phyloP scores from a whole-genome alignment of 2,797 vertebrate genomes.

The Eulemur mongoz region DNA sequence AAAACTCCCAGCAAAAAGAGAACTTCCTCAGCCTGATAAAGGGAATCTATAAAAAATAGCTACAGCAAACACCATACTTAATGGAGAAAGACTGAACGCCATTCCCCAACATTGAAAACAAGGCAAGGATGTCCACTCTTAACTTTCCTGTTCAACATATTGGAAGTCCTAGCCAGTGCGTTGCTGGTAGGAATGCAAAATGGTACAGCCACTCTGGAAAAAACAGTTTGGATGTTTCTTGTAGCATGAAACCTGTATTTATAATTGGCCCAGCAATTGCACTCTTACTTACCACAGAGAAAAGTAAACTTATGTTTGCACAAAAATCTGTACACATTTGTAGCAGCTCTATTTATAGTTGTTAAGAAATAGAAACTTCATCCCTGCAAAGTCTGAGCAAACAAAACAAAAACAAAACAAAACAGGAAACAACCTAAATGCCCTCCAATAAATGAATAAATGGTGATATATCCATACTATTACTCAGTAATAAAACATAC shows the following conservation, averaged over 20 bases:
- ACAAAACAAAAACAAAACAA: too few relatives aligned
- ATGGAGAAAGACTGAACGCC: background rate
- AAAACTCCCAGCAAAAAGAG: background rate
- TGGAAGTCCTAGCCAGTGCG: background rate
- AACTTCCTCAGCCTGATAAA: background rate
- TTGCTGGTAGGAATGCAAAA: background rate
- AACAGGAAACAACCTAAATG: background rate
- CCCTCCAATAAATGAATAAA: background rate
- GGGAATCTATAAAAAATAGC: background rate
- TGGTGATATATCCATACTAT: too few relatives aligned
- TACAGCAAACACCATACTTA: background rate
- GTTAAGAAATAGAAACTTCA: background rate
- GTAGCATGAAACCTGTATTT: background rate
- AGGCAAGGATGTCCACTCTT: background rate
- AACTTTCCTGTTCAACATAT: background rate
- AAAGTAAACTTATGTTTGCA: background rate
- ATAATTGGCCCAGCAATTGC: background rate
- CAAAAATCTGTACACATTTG: background rate
- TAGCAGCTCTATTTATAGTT: background rate
- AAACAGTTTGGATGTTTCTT: background rate
- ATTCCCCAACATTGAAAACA: background rate
- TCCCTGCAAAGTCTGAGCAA: too few relatives aligned
- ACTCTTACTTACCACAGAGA: background rate
- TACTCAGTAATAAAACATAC: background rate
- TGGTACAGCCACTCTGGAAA: background rate